Percentiles rank a stretch among this genome's conserved stretches.
Conservation (phyloP, 2,888 invertebrate genomes). For the Lasioglossum pauxillum region DNA sequence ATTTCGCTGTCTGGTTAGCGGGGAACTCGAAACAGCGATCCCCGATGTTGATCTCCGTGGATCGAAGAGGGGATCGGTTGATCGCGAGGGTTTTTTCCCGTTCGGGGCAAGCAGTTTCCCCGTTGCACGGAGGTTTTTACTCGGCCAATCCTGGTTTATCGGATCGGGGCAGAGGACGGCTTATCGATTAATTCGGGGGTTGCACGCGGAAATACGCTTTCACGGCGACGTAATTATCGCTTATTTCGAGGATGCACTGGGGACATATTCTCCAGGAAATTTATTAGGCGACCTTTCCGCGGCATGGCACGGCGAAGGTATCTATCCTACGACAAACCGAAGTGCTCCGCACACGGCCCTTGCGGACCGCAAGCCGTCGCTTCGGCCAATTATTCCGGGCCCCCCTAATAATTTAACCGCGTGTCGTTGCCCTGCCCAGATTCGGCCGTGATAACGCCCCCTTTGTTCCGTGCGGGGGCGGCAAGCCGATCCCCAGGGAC, state of each 20-base stretch:
- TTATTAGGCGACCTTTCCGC: constrained; percentile 25
- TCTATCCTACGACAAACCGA: constrained; percentile 46
- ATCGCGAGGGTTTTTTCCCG: background rate
- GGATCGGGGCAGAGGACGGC: constrained; percentile 17
- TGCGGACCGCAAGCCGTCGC: constrained; percentile 78
- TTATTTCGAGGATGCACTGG: constrained; percentile 31
- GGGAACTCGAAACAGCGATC: background rate
- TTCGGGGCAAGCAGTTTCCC: background rate
- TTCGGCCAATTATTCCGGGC: constrained; percentile 78
- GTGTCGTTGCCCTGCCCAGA: constrained; percentile 73
- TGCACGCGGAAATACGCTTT: constrained; percentile 20
- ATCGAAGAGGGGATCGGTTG: background rate
- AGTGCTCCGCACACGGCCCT: constrained; percentile 61
- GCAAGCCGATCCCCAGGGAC: constrained; percentile 50
- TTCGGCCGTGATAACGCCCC: constrained; percentile 75
- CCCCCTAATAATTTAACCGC: constrained; percentile 78
- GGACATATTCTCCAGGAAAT: constrained; percentile 30
- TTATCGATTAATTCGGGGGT: constrained; percentile 36
- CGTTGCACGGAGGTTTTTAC: background rate
- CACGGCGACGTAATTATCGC: constrained; percentile 28
- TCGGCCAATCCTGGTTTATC: constrained; percentile 24
- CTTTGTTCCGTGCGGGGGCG: constrained; percentile 34
- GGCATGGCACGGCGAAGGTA: constrained; percentile 42
- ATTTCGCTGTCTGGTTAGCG: background rate
- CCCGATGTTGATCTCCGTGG: background rate